Conservation (phyloP, 2,888 invertebrate genomes). For the Drosophila limbata region DNA sequence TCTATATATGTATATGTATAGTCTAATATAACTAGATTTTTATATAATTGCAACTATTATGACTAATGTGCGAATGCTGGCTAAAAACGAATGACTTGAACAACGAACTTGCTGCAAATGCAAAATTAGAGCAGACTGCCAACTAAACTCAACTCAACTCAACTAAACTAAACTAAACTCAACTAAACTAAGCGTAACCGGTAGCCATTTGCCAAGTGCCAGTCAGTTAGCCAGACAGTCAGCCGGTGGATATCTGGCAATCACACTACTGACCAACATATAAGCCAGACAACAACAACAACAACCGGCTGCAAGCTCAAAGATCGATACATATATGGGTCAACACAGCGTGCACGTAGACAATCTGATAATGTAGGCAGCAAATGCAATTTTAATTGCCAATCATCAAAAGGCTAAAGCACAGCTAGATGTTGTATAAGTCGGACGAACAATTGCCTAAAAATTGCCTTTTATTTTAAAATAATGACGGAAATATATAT, state of each 20-base stretch:
- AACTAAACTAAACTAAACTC: conserved; percentile 27
- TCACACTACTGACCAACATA: conserved; percentile 73
- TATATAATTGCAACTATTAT: conserved; percentile 62
- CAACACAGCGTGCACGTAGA: conserved; percentile 54
- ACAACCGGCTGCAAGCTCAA: conserved; percentile 36
- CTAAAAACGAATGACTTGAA: conserved; percentile 43
- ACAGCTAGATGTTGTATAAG: conserved; percentile 47
- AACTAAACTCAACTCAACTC: conserved; percentile 26
- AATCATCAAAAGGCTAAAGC: conserved; percentile 46
- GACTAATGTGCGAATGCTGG: conserved; percentile 65
- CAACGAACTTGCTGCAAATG: conserved; percentile 36
- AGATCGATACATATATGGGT: conserved; percentile 63
- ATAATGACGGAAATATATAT: background rate
- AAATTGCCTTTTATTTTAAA: background rate
- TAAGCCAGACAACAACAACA: conserved; percentile 37
- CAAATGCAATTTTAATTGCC: conserved; percentile 76
- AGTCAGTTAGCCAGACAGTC: too few species aligned
- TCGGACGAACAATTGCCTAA: background rate
- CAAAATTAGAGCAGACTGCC: conserved; percentile 40
- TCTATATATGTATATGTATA: conserved; percentile 18
- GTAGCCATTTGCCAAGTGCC: conserved; percentile 12
- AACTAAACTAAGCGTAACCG: conserved; percentile 44
- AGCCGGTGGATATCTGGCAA: conserved; percentile 42
- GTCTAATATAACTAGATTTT: conserved; percentile 60
- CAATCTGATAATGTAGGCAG: conserved; percentile 64